A percentile compares a stretch with the other conserved stretches of the same genome.
phyloP scores from a whole-genome alignment of 2,888 invertebrate genomes.

The Xanthorhoe designata region DNA sequence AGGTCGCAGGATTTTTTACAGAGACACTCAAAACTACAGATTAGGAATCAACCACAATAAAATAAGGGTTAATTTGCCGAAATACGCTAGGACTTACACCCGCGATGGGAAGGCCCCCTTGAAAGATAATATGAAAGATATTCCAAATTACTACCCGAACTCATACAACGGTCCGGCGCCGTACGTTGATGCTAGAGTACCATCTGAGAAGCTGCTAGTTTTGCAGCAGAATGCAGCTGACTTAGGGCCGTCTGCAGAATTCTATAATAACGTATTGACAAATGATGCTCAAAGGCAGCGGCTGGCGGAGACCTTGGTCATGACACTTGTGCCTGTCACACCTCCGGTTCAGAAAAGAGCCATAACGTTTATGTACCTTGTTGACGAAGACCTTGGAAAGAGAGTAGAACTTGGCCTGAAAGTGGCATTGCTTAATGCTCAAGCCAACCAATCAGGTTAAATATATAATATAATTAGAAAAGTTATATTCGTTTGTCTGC shows the following conservation, averaged over 20 bases:
- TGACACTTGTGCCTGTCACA: slow-evolving; percentile 24
- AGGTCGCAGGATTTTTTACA: slow-evolving; percentile 59
- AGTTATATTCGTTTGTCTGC: background rate
- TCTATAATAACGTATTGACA: slow-evolving; percentile 88
- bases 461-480: slow-evolving; percentile 12
- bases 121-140: slow-evolving; percentile 91
- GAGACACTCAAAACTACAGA: slow-evolving; percentile 66
- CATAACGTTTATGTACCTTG: slow-evolving; percentile 86
- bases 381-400: slow-evolving; percentile 89
- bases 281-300: slow-evolving; percentile 41
- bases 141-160: slow-evolving; percentile 97
- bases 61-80: slow-evolving; percentile 63
- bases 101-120: slow-evolving; percentile 79
- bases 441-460: slow-evolving; percentile 21
- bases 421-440: slow-evolving; percentile 31
- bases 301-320: slow-evolving; percentile 26
- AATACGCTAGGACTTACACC: slow-evolving; percentile 58
- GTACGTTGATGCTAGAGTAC: slow-evolving; percentile 75
- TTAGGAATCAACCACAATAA: slow-evolving; percentile 65
- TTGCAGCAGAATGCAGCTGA: slow-evolving; percentile 34
- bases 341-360: slow-evolving; percentile 37
- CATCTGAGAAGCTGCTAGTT: slow-evolving; percentile 44
- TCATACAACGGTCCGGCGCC: slow-evolving; percentile 94
- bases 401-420: slow-evolving; percentile 83
- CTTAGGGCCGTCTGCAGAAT: slow-evolving; percentile 87